Percentiles rank a stretch among this genome's conserved stretches.
These are phyloP conservation scores for Brachyistius frenatus DNA, from an alignment of 2,113 vertebrate species.

Conservation along the genomic window DNA sequence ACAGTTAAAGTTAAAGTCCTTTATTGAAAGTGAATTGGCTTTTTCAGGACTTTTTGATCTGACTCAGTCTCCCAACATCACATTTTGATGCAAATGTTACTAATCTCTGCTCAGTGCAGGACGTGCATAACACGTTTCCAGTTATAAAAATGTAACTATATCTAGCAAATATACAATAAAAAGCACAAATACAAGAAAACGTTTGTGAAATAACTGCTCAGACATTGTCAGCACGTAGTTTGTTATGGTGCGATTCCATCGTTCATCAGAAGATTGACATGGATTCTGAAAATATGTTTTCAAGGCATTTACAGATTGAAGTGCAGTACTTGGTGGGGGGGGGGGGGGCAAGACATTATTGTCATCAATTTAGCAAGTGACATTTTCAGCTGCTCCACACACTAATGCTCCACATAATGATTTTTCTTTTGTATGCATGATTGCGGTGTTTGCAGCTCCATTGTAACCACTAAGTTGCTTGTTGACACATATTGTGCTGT, in stretches of 20 bases:
- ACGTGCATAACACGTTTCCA: too few relatives aligned
- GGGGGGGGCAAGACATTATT: not conserved
- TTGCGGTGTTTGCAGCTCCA: not conserved
- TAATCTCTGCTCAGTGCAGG: not conserved
- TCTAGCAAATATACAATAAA: not conserved
- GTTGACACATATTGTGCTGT: not conserved
- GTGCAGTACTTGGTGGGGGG: not conserved
- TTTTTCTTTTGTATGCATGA: not conserved
- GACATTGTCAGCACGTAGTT: not conserved
- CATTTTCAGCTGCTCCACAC: conserved; percentile 4
- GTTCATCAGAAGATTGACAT: not conserved
- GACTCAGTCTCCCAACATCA: too few relatives aligned
- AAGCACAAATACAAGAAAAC: not conserved
- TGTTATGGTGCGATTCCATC: not conserved
- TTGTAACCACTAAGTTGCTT: not conserved
- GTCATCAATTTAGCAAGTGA: not conserved
- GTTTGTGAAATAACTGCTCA: not conserved
- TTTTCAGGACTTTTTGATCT: not conserved
- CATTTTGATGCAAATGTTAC: too few relatives aligned
- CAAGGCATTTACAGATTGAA: not conserved
- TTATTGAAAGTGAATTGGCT: not conserved
- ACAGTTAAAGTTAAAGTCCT: not conserved
- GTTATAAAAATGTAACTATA: too few relatives aligned
- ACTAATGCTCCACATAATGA: not conserved
- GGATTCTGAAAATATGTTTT: not conserved